phyloP scores from a whole-genome alignment of 2,113 vertebrate species.

The Anarrhichthys ocellatus region DNA sequence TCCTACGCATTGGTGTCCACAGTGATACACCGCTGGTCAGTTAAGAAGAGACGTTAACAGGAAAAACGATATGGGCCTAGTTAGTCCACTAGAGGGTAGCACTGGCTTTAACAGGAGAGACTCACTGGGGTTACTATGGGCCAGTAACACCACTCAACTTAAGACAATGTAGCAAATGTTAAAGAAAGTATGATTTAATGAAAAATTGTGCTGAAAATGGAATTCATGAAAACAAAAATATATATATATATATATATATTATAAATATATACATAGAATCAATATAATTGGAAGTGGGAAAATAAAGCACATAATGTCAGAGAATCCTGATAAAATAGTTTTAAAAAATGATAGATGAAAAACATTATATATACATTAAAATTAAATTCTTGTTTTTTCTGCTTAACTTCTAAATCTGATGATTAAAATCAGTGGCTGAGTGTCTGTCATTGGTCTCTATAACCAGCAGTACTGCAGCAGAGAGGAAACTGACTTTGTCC shows the following conservation, averaged over 20 bases:
- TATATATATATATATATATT: too few species aligned
- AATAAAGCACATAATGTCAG: not conserved
- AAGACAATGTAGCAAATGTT: not conserved
- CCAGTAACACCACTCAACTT: not conserved
- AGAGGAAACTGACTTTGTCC: constrained; percentile 5
- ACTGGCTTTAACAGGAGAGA: constrained; percentile 13
- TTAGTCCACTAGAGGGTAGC: constrained; percentile 55
- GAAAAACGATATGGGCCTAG: not conserved
- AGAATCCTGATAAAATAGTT: not conserved
- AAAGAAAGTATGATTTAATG: not conserved
- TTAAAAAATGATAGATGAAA: not conserved
- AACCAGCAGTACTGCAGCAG: not conserved
- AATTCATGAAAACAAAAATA: too few species aligned
- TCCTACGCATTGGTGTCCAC: not conserved
- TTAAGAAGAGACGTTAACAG: not conserved
- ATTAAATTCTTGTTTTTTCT: not conserved
- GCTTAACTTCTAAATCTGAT: not conserved
- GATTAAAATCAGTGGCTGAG: not conserved
- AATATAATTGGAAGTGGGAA: not conserved
- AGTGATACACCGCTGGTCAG: not conserved
- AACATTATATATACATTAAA: not conserved
- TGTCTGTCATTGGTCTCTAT: not conserved
- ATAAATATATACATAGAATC: not conserved
- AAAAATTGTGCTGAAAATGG: not conserved
- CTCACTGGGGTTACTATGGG: not conserved